phyloP scores from a whole-genome alignment of 2,113 vertebrate genomes.

The Platichthys flesus region DNA sequence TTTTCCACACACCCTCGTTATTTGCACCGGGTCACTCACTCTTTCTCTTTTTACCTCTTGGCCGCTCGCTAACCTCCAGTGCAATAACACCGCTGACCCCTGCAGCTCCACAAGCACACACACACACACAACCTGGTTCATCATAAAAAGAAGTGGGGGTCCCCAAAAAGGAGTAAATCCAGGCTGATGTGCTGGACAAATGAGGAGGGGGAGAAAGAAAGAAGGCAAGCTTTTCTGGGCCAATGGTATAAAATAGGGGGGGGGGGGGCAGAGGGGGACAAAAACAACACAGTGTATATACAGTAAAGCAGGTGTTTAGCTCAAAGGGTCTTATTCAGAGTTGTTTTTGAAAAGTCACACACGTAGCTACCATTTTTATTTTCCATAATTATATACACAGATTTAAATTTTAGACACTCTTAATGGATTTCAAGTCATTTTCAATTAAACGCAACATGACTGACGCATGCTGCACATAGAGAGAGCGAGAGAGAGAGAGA shows the following conservation, averaged over 20 bases:
- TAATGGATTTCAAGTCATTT: slow-evolving; percentile 5
- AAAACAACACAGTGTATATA: slow-evolving; percentile 32
- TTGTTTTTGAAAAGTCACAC: no score
- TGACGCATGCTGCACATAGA: background rate
- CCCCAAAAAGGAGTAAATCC: background rate
- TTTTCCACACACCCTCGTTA: slow-evolving; percentile 14
- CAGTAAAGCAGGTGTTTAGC: slow-evolving; percentile 49
- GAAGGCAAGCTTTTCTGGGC: slow-evolving; percentile 50
- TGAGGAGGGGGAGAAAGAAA: slow-evolving; percentile 59
- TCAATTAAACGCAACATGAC: background rate
- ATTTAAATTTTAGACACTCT: background rate
- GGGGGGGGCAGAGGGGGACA: slow-evolving; percentile 20
- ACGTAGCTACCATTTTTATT: background rate
- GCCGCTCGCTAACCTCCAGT: slow-evolving; percentile 41
- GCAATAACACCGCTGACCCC: slow-evolving; percentile 22
- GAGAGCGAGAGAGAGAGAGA: slow-evolving; percentile 21
- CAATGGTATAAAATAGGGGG: slow-evolving; percentile 45
- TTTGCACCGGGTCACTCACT: slow-evolving; percentile 5
- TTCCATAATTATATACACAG: no score
- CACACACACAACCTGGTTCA: slow-evolving; percentile 29
- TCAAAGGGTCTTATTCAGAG: slow-evolving; percentile 18
- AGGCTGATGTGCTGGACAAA: slow-evolving; percentile 72
- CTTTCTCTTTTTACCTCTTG: slow-evolving; percentile 39
- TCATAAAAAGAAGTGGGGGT: slow-evolving; percentile 53
- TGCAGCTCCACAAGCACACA: slow-evolving; percentile 30